A percentile compares a stretch with the other conserved stretches of the same genome.
phyloP scores from a whole-genome alignment of 2,888 invertebrate species.

The Trichogramma dendrolimi region DNA sequence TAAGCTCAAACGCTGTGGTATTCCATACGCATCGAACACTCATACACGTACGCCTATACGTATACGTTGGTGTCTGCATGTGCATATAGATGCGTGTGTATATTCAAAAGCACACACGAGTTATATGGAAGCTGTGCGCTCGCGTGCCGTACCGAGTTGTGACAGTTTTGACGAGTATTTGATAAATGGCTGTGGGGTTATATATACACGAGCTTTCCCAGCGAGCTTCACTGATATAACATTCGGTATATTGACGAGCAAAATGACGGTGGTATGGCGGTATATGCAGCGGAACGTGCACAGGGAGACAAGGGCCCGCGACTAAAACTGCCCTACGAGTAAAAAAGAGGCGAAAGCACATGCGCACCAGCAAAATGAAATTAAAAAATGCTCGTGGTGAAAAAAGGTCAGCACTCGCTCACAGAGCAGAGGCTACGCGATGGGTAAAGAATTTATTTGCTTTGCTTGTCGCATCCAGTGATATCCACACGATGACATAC shows the following conservation, averaged over 20 bases:
- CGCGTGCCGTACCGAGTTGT: constrained; percentile 12
- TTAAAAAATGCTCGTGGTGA: constrained; percentile 16
- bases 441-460: constrained; percentile 22
- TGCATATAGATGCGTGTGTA: not conserved
- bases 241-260: constrained; percentile 21
- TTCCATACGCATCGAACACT: too few species aligned
- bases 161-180: constrained; percentile 26
- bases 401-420: constrained; percentile 15
- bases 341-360: constrained; percentile 11
- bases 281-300: constrained; percentile 5
- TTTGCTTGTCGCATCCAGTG: constrained; percentile 5
- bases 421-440: not conserved
- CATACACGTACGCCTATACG: not conserved
- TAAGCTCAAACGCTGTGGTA: too few species aligned
- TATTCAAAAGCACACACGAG: constrained; percentile 19
- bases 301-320: not conserved
- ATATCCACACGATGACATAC: not conserved
- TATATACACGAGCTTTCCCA: too few species aligned
- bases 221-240: constrained; percentile 20
- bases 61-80: not conserved
- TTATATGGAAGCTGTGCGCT: constrained; percentile 9
- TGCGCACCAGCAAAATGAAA: constrained; percentile 16
- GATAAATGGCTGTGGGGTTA: constrained; percentile 21
- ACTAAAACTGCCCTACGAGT: not conserved
- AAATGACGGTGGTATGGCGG: constrained; percentile 12